Conservation (phyloP, 2,888 invertebrate species). For the Melikaiella ostensackeni region DNA sequence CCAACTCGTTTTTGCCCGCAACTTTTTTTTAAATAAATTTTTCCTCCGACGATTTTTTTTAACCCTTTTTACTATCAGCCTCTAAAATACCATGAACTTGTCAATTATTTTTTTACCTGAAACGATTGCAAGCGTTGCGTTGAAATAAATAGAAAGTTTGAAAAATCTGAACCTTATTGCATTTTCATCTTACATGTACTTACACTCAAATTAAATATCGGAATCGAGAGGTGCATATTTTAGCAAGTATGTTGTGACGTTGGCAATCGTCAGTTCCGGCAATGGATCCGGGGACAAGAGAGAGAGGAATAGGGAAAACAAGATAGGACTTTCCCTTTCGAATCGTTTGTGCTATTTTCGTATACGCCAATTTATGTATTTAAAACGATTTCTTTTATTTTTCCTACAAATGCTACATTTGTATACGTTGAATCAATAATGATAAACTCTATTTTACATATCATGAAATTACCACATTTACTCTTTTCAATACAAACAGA, state of each 20-base stretch:
- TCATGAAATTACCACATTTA: neutral
- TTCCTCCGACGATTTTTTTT: too few species aligned
- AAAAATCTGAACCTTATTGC: too few species aligned
- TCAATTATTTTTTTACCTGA: too few species aligned
- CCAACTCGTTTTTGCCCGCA: too few species aligned
- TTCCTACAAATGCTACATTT: neutral
- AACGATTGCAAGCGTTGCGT: too few species aligned
- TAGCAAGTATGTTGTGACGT: neutral
- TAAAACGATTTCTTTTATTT: neutral
- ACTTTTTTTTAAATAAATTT: too few species aligned
- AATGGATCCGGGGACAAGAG: constrained; percentile 19
- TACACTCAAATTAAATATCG: too few species aligned
- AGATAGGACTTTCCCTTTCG: neutral
- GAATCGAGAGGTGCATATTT: neutral
- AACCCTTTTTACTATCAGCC: too few species aligned
- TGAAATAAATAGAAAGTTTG: too few species aligned
- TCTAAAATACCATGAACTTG: too few species aligned
- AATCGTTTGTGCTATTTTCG: neutral
- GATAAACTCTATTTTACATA: neutral
- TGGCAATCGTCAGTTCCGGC: neutral
- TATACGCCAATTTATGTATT: neutral
- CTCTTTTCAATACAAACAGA: neutral
- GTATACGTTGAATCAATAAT: neutral
- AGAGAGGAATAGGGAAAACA: neutral
- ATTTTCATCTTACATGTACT: too few species aligned